Percentiles rank a stretch among this genome's conserved stretches.
Evolutionary conservation across 2,888 invertebrate genomes (phyloP).

Genomic region (Odontothrips loti): DNA sequence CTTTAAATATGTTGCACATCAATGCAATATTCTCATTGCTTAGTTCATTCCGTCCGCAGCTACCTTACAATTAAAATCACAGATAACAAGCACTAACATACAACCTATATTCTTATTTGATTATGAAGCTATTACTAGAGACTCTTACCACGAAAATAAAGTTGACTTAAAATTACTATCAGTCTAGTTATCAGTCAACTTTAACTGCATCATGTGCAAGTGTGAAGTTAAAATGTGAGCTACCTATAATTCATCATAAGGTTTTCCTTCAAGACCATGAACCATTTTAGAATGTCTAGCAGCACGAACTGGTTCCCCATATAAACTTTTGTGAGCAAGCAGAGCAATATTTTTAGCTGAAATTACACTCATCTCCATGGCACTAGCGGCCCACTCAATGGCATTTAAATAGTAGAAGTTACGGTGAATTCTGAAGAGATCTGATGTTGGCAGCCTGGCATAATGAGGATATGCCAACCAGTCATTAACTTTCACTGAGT

Average conservation of each 20-base stretch:
- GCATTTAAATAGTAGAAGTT: constrained; percentile 58
- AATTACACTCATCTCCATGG: constrained; percentile 63
- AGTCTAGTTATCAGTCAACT: too few species aligned
- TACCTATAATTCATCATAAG: background rate
- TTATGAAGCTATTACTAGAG: too few species aligned
- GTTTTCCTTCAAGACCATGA: background rate
- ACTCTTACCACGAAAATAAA: too few species aligned
- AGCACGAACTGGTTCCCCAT: background rate
- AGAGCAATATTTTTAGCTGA: constrained; percentile 59
- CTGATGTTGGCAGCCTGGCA: constrained; percentile 36
- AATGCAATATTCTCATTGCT: too few species aligned
- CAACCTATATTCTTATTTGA: too few species aligned
- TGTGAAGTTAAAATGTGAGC: too few species aligned
- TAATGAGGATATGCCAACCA: constrained; percentile 59
- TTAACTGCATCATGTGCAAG: too few species aligned
- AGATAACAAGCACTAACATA: too few species aligned
- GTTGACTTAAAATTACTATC: too few species aligned
- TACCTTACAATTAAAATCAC: too few species aligned
- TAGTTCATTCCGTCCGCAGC: too few species aligned
- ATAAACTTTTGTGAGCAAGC: constrained; percentile 47
- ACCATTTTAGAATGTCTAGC: background rate
- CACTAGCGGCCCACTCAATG: constrained; percentile 61
- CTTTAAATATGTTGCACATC: too few species aligned
- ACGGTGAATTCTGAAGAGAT: constrained; percentile 48
- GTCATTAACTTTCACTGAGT: constrained; percentile 44